Conservation (phyloP, 2,113 vertebrate species). For the Lophura nycthemera region DNA sequence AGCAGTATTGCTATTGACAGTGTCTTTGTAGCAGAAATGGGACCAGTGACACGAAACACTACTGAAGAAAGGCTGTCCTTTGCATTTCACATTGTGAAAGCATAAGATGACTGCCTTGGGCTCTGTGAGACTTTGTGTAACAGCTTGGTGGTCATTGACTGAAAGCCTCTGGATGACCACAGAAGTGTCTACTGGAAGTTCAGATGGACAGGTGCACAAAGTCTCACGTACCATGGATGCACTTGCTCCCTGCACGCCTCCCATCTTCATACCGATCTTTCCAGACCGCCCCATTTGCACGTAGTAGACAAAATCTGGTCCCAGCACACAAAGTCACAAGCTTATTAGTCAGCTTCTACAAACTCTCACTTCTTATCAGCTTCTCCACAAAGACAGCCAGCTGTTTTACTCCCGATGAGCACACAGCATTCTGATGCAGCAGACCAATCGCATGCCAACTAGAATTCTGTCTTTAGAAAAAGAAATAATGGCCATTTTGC, state of each 20-base stretch:
- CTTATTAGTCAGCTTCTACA: not conserved
- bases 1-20: not conserved
- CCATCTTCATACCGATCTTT: not conserved
- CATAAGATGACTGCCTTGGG: not conserved
- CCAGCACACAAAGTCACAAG: not conserved
- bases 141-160: not conserved
- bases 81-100: not conserved
- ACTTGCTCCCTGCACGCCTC: not conserved
- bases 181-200: not conserved
- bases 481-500: not conserved
- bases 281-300: not conserved
- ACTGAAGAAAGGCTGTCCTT: not conserved
- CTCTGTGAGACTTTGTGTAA: not conserved
- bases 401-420: not conserved
- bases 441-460: not conserved
- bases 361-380: not conserved
- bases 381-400: not conserved
- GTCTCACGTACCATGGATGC: rapidly evolving
- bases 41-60: not conserved
- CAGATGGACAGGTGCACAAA: not conserved
- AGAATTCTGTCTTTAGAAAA: not conserved
- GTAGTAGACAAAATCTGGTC: not conserved
- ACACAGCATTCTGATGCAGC: not conserved
- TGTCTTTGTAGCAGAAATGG: not conserved
- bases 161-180: not conserved